Evolutionary conservation across 2,888 invertebrate species (phyloP).

Genomic region (Platerodrilus igneus): DNA sequence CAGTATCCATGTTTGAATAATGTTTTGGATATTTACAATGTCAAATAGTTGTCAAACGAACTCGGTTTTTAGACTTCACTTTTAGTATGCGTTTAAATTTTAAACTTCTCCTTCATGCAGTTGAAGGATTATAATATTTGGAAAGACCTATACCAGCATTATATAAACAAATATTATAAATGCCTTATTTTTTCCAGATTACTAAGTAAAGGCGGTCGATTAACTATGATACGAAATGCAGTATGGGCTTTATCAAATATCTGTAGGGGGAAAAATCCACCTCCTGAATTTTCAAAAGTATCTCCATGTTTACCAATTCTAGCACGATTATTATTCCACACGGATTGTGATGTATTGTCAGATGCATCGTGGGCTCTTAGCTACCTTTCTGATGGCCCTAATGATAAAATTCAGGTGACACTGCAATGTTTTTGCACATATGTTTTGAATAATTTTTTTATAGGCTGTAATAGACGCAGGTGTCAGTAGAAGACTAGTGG

Average conservation of each 20-base stretch:
- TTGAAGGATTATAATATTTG: too few species aligned
- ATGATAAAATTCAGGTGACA: slow-evolving; percentile 86
- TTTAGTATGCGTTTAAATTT: too few species aligned
- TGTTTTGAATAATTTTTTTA: slow-evolving; percentile 1
- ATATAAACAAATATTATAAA: too few species aligned
- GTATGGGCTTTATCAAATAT: slow-evolving; percentile 98
- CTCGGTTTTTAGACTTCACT: too few species aligned
- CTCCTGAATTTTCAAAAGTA: slow-evolving; percentile 84
- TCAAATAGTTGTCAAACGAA: too few species aligned
- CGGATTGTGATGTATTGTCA: slow-evolving; percentile 83
- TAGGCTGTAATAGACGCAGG: slow-evolving; percentile 93
- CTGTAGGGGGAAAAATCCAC: slow-evolving; percentile 95
- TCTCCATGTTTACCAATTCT: slow-evolving; percentile 79
- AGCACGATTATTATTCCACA: slow-evolving; percentile 79
- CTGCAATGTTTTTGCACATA: neutral
- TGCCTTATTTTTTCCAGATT: too few species aligned
- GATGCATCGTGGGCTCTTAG: slow-evolving; percentile 98
- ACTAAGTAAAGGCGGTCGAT: slow-evolving; percentile 70
- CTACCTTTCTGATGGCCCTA: slow-evolving; percentile 93
- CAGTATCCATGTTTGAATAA: too few species aligned
- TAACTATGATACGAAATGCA: slow-evolving; percentile 93
- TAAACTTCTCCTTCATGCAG: too few species aligned
- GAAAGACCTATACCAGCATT: too few species aligned
- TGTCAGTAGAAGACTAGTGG: slow-evolving; percentile 66
- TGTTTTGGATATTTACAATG: too few species aligned